These are phyloP conservation scores for Cordilura impudica DNA, from an alignment of 2,888 invertebrate species.

Conservation along the genomic window DNA sequence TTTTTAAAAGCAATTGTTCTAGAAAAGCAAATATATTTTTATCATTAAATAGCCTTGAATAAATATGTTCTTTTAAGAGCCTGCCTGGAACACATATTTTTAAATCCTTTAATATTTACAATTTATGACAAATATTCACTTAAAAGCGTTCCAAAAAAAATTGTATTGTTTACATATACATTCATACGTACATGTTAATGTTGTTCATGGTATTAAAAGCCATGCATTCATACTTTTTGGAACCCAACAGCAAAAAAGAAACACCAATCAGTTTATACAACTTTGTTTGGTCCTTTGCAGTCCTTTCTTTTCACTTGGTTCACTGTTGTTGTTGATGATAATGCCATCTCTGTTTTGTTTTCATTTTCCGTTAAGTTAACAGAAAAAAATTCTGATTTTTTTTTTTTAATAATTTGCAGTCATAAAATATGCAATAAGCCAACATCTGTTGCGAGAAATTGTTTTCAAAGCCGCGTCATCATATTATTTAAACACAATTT, in stretches of 20 bases:
- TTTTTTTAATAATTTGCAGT: constrained; percentile 78
- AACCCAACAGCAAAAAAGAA: constrained; percentile 55
- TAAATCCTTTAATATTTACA: constrained; percentile 23
- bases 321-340: not conserved
- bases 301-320: constrained; percentile 7
- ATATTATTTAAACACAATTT: constrained; percentile 74
- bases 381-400: constrained; percentile 27
- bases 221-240: constrained; percentile 26
- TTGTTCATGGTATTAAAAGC: constrained; percentile 33
- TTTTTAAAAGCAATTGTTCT: too few species aligned
- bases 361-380: constrained; percentile 14
- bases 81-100: not conserved
- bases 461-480: constrained; percentile 78
- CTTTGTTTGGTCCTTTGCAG: not conserved
- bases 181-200: too few species aligned
- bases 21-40: too few species aligned
- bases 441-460: constrained; percentile 78
- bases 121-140: constrained; percentile 20
- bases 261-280: not conserved
- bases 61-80: too few species aligned
- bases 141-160: not conserved
- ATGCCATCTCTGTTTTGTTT: constrained; percentile 28
- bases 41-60: too few species aligned
- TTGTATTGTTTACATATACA: constrained; percentile 10
- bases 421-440: constrained; percentile 78